Base-by-base conservation (phyloP, 2,888 invertebrate genomes). In the Drosophila lacicola region DNA sequence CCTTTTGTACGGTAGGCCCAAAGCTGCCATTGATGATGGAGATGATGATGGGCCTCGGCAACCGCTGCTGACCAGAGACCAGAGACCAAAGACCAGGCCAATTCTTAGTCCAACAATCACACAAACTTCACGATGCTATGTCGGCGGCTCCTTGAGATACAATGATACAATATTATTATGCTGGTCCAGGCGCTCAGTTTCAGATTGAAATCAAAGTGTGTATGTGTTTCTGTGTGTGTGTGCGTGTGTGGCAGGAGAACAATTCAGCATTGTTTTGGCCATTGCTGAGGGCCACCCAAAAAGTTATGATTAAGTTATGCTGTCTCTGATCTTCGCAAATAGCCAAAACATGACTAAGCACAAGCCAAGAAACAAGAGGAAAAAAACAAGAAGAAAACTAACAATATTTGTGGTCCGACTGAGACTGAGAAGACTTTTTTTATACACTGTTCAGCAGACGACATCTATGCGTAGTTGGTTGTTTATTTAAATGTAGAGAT, bases 281-380 rank as follows among this genome's bases (percentile, higher is more conserved):
- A 74, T 64, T 76, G 53, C 49, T n/a, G 66, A 47, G 62, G 91
- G 89, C 90, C 90, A 90, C 90, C 91, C 90, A 90, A 90, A 85
- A 90, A 84, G 89, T 90, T 90, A 90, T 90, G 90, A 90, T 90
- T 88, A 88, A 90, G 85, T 88, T 86, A 86, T 88, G 88, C 75
- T 72, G 70, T 41, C 56, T 64, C 29, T 46, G 55, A 29, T 45
- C 47, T 44, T 33, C 55, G 54, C 67, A 87, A 87, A 82, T 82
- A 84, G 85, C 85, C 82, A 82, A 84, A 78, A 71, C 84, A 82
- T 82, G 82, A 82, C 82, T 78, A 75, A 82, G 82, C 84, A 62
- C 42, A 62, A 67, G 33, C 49, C 36, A 46, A 36, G 33, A 37
- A 21, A 36, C 29, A 36, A 25, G 37, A 56, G 29, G 34, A 33